Conservation (phyloP, 2,113 vertebrate species). For the Scopus umbretta region DNA sequence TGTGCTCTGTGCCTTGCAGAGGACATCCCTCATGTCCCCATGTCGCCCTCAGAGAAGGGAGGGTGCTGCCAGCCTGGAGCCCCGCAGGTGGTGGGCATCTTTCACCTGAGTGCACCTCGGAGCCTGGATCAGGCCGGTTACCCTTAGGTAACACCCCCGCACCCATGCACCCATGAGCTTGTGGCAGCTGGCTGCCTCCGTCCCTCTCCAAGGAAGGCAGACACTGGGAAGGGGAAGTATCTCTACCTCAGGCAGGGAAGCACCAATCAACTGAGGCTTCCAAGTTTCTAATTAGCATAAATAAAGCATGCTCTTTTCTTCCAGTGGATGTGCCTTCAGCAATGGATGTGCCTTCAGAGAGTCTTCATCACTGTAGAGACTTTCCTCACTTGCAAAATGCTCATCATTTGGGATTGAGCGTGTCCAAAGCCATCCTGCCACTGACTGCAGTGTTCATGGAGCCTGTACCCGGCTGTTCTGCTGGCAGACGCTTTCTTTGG, state of each 20-base stretch:
- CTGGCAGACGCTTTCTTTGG: not conserved
- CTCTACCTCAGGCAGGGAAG: not conserved
- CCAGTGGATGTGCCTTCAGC: not conserved
- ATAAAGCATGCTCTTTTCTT: not conserved
- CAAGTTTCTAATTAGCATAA: not conserved
- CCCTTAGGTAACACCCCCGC: not conserved
- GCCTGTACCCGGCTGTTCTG: not conserved
- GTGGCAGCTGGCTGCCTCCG: not conserved
- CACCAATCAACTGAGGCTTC: not conserved
- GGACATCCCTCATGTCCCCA: not conserved
- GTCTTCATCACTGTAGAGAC: not conserved
- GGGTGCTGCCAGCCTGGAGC: not conserved
- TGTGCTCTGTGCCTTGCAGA: not conserved
- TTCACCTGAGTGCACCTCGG: accelerated
- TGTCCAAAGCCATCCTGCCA: not conserved
- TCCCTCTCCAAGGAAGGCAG: not conserved
- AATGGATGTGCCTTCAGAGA: not conserved
- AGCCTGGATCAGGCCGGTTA: not conserved
- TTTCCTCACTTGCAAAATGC: not conserved
- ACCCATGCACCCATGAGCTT: not conserved
- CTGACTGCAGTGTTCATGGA: not conserved
- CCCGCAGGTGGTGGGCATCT: not conserved
- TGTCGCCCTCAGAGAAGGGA: not conserved
- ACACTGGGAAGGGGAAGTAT: not conserved
- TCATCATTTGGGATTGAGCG: not conserved